Percentiles rank a stretch among this genome's conserved stretches.
Conservation (phyloP, 2,888 invertebrate species). For the Drosophila mimetica region DNA sequence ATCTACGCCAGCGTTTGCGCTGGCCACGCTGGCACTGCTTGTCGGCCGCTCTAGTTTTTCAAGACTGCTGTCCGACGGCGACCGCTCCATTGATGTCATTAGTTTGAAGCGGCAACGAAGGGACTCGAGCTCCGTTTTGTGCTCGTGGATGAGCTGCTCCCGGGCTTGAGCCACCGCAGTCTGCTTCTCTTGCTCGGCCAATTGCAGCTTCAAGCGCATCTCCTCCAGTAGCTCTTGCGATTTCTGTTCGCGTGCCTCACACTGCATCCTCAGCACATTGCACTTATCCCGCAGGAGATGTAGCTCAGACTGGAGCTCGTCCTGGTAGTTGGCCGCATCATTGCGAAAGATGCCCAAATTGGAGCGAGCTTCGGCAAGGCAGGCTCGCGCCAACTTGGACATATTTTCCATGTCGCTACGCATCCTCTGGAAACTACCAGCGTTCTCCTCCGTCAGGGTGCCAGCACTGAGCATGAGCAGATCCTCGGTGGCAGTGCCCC, state of each 20-base stretch:
- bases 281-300: conserved; percentile 86
- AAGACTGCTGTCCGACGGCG: conserved; percentile 91
- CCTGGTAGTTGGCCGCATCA: conserved; percentile 86
- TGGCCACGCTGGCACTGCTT: conserved; percentile 82
- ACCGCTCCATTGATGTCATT: conserved; percentile 91
- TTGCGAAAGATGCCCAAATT: conserved; percentile 86
- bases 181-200: conserved; percentile 82
- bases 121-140: conserved; percentile 91
- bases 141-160: conserved; percentile 89
- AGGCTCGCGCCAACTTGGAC: conserved; percentile 86
- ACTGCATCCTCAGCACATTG: conserved; percentile 86
- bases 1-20: conserved; percentile 62
- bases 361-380: conserved; percentile 86
- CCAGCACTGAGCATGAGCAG: conserved; percentile 76
- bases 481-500: conserved; percentile 79
- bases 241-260: conserved; percentile 85
- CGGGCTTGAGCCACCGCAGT: conserved; percentile 88
- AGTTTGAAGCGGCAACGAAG: conserved; percentile 90
- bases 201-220: conserved; percentile 76
- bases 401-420: conserved; percentile 85
- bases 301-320: conserved; percentile 85
- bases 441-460: conserved; percentile 85
- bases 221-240: conserved; percentile 61
- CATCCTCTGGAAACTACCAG: conserved; percentile 88
- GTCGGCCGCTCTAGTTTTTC: conserved; percentile 90